Base-by-base conservation (phyloP, 92 coral and sea anemone species). In the Pocillopora grandis region DNA sequence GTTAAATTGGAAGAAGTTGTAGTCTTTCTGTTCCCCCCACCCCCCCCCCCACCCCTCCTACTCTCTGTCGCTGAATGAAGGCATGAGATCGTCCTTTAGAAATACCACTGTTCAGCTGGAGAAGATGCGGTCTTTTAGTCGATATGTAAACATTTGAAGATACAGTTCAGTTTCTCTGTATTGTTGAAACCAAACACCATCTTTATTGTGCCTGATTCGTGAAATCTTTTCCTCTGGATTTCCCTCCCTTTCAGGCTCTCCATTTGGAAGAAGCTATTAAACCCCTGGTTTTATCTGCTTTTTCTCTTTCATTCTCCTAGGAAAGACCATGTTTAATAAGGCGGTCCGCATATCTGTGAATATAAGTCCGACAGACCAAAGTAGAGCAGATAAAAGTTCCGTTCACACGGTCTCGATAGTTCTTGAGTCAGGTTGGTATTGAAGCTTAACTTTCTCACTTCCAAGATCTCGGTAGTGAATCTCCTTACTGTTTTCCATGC, bases 281-380 rank as follows among this genome's bases (percentile, higher is more conserved):
- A 27, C 31, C 31, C 31, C 31, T 27, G 31, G 31, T 27, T 27
- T 27, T 0, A 27, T 27, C 0, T 27, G 31, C 31, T 58, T 14
- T 12, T 64, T 11, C 10, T 69, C 36, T n/a, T 69, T 69, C 10
- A 2, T 27, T 35, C 13, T 79, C 76, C 20, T 59, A 94, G 98
- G 95, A 19, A 94, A 94, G 80, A 95, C 88, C 21, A 90, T 95
- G 98, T 95, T 95, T 79, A 92, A 87, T 82, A 95, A 95, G 78
- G 88, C 98, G 18, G 98, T 94, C 21, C 81, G 92, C 13, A 92
- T 95, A 71, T 73, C 90, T 56, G 92, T 95, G 19, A 92, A 90
- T 64, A 95, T 95, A n/a, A 71, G 90, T 14, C 86, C 93, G 10
- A 85, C 89, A 15, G 92, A 88, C 52, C 86, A 85, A 31, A 75